phyloP scores from a whole-genome alignment of 2,113 vertebrate genomes.

The Emydocephalus ijimae region DNA sequence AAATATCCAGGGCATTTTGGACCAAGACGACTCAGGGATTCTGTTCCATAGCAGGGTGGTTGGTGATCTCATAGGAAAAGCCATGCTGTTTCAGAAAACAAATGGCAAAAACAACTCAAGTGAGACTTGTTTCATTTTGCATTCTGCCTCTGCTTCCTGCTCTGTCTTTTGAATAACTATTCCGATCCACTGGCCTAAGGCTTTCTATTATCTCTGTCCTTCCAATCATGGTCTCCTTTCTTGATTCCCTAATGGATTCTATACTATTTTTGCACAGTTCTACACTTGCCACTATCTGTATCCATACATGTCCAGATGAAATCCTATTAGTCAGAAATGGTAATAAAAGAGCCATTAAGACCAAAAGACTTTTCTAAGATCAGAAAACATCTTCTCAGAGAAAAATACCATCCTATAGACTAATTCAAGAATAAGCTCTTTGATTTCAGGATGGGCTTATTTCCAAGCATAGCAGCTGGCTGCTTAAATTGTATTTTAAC shows the following conservation, averaged over 20 bases:
- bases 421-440: neutral
- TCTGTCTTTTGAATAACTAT: conserved; percentile 15
- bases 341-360: neutral
- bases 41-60: conserved; percentile 43
- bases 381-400: neutral
- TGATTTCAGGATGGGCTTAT: neutral
- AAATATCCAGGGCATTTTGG: conserved; percentile 43
- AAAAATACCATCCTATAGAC: neutral
- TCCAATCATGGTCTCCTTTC: conserved; percentile 29
- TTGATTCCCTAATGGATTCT: neutral
- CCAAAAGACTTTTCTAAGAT: neutral
- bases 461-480: neutral
- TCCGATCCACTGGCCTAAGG: neutral
- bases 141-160: conserved; percentile 27
- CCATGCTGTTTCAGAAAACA: conserved; percentile 49
- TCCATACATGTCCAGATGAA: neutral
- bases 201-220: conserved; percentile 23
- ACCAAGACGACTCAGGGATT: conserved; percentile 8
- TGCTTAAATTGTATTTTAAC: neutral
- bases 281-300: conserved; percentile 9
- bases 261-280: neutral
- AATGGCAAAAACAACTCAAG: conserved; percentile 44
- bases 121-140: conserved; percentile 19
- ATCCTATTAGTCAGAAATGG: conserved; percentile 13
- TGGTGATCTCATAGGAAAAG: conserved; percentile 48